Evolutionary conservation across 2,113 vertebrate species (phyloP), one percentile per base, ranked within the genome.

Genomic region (Anseranas semipalmata): DNA sequence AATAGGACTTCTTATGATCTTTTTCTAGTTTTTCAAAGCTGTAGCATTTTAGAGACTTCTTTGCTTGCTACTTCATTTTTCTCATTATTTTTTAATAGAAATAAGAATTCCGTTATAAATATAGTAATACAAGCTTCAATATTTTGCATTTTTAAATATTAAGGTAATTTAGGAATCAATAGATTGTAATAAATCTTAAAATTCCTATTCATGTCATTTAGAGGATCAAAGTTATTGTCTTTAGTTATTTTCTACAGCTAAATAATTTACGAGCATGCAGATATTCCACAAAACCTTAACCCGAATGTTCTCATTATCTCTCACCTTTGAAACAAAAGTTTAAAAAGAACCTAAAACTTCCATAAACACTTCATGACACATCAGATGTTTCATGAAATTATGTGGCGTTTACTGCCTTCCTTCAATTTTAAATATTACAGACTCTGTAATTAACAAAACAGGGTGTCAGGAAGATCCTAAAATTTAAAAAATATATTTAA

Each of bases 401-500:
- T 74, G 5, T n/a, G 48, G 3, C 4, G 45, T 86, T 82, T 65
- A 58, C 11, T 27, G 9, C 33, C 18, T 6, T 53, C 25, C 25
- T 66, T 79, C 12, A 28, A 9, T 43, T 43, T 65, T 56, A 75
- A 66, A 33, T 75, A 79, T 27, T 30, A 41, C 13, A 7, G 12
- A 43, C 10, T 4, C 46, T 46, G 19, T 46, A 46, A 46, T 46
- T 46, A 46, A 46, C 83, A 83, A 72, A 67, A 9, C 43, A 3
- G 5, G 37, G 9, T 46, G 10, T 28, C 12, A 35, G 19, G n/a
- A 75, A 48, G 7, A 39, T 39, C 58, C 15, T 75, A 75, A 12
- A 78, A 83, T 62, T 74, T 35, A 71, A 91, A 58, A 56, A 37
- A 58, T 79, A 80, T 94, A 17, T 63, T 83, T 35, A 16, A 33